A percentile compares a stretch with the other conserved stretches of the same genome.
These are phyloP conservation scores for Oncopodura yosiiana DNA, from an alignment of 1,140 invertebrate species.

Conservation along the genomic window DNA sequence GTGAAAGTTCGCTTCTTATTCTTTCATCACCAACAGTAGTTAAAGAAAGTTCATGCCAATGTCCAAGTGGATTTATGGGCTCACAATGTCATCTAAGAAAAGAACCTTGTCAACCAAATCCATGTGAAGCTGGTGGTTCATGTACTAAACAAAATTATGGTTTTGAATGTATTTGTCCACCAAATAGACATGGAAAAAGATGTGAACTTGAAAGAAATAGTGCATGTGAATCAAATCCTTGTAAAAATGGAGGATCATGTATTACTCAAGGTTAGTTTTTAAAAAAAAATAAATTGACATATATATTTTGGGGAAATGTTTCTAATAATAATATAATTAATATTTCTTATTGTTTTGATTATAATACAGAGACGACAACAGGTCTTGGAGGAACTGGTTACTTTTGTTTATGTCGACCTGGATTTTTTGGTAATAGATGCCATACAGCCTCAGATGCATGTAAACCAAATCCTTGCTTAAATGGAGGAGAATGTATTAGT, in stretches of 20 bases:
- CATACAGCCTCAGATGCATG: conserved; percentile 72
- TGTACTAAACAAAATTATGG: conserved; percentile 70
- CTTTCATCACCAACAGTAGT: conserved; percentile 66
- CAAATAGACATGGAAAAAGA: conserved; percentile 63
- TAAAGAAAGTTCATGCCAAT: conserved; percentile 68
- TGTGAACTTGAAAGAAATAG: conserved; percentile 74
- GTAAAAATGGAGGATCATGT: conserved; percentile 81
- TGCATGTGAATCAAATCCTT: conserved; percentile 71
- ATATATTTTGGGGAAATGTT: too few species aligned
- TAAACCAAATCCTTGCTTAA: conserved; percentile 75
- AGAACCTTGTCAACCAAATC: conserved; percentile 83
- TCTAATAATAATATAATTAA: background rate
- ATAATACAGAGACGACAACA: too few species aligned
- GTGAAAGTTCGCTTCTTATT: conserved; percentile 64
- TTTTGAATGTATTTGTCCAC: conserved; percentile 69
- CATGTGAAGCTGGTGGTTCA: conserved; percentile 67
- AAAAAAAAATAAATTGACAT: too few species aligned
- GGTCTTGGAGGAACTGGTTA: conserved; percentile 61
- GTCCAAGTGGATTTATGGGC: conserved; percentile 61
- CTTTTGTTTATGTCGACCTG: conserved; percentile 79
- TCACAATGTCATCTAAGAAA: conserved; percentile 66
- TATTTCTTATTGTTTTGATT: background rate
- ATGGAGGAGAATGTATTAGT: conserved; percentile 68
- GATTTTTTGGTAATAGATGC: conserved; percentile 77
- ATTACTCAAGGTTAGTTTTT: too few species aligned